These are phyloP conservation scores for Phthorimaea operculella DNA, from an alignment of 1,140 invertebrate species.

Conservation along the genomic window DNA sequence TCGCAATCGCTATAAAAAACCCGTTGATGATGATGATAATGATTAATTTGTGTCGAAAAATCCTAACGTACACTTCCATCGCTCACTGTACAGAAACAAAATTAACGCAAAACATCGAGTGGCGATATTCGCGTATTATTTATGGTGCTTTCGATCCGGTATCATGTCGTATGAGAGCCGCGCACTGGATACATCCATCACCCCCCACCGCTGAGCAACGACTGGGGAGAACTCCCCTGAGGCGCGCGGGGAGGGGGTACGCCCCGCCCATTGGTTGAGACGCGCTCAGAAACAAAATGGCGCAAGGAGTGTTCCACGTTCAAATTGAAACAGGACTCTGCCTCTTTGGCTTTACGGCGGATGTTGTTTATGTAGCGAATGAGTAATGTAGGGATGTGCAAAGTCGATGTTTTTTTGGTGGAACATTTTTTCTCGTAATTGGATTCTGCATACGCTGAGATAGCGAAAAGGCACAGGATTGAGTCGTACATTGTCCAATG, in stretches of 20 bases:
- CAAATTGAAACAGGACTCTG: slow-evolving; percentile 2
- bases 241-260: slow-evolving; percentile 22
- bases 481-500: slow-evolving; percentile 53
- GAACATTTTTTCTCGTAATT: slow-evolving; percentile 35
- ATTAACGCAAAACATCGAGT: background rate
- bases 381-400: slow-evolving; percentile 37
- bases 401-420: slow-evolving; percentile 1
- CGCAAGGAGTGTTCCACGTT: background rate
- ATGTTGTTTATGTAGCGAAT: background rate
- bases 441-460: slow-evolving; percentile 34
- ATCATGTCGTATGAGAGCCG: slow-evolving; percentile 56
- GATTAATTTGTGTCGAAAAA: too few relatives aligned
- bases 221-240: slow-evolving; percentile 40
- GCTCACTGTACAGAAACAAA: slow-evolving; percentile 9
- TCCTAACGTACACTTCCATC: background rate
- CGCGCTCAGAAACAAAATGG: background rate
- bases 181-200: slow-evolving; percentile 48
- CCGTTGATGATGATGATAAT: too few relatives aligned
- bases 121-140: slow-evolving; percentile 30
- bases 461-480: slow-evolving; percentile 28
- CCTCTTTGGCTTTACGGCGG: background rate
- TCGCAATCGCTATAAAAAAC: too few relatives aligned
- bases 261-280: slow-evolving; percentile 35
- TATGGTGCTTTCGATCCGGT: slow-evolving; percentile 53
- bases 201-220: slow-evolving; percentile 43